Evolutionary conservation across 1,140 invertebrate species (phyloP).

Genomic region (Bombus haemorrhoidalis): DNA sequence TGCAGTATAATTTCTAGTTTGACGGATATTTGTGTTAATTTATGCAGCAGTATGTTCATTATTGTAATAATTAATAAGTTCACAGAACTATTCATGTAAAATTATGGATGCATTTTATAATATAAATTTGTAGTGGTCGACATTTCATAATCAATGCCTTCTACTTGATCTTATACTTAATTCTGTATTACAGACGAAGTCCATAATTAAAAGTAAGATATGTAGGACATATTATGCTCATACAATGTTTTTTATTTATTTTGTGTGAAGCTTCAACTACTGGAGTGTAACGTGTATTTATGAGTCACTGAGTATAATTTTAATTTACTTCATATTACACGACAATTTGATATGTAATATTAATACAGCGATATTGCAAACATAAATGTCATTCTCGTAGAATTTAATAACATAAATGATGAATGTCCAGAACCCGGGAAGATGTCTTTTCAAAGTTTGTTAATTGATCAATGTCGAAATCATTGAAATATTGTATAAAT

Average conservation of each 20-base stretch:
- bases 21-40: not conserved
- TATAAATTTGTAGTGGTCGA: no score
- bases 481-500: not conserved
- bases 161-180: no score
- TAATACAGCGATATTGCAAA: not conserved
- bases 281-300: no score
- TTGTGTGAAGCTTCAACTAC: not conserved
- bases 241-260: no score
- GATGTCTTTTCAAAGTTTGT: not conserved
- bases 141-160: no score
- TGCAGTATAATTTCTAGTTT: not conserved
- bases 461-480: conserved; percentile 5
- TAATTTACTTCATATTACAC: not conserved
- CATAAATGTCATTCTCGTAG: conserved; percentile 1
- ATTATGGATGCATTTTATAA: not conserved
- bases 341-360: not conserved
- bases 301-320: not conserved
- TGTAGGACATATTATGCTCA: no score
- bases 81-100: not conserved
- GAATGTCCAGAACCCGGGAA: not conserved
- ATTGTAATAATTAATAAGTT: not conserved
- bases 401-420: conserved; percentile 4
- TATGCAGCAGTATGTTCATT: not conserved
- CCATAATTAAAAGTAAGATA: no score
- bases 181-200: no score